These are phyloP conservation scores for Hydrozoanthus gracilis DNA, from an alignment of 92 coral and sea anemone genomes.

Conservation along the genomic window DNA sequence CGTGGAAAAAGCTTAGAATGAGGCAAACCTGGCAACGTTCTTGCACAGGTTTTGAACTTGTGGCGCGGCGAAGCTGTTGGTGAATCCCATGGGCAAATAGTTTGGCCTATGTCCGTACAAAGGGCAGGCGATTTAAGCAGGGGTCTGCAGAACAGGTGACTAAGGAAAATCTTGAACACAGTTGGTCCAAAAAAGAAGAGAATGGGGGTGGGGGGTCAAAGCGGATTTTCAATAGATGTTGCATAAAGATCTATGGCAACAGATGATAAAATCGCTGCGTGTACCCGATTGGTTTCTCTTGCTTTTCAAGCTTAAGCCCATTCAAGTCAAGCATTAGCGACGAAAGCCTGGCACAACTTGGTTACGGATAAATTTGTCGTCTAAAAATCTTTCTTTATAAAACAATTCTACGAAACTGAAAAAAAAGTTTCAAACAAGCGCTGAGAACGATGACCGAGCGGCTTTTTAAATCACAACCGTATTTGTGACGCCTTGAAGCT, in stretches of 20 bases:
- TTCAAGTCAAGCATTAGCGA: neutral
- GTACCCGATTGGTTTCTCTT: slow-evolving; percentile 1
- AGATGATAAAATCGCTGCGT: neutral
- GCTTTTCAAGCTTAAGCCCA: neutral
- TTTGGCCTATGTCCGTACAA: neutral
- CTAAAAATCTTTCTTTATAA: neutral
- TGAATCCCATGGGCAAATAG: neutral
- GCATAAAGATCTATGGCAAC: neutral
- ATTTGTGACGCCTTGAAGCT: too few relatives aligned
- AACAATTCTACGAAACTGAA: neutral
- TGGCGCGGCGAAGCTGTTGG: neutral
- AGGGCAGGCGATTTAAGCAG: neutral
- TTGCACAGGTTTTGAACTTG: neutral
- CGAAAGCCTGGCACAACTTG: neutral
- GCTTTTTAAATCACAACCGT: too few relatives aligned
- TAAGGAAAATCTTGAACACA: neutral
- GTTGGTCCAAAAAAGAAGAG: neutral
- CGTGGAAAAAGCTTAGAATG: slow-evolving; percentile 5
- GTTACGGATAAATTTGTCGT: neutral
- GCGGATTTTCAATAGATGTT: neutral
- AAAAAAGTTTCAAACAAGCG: too few relatives aligned
- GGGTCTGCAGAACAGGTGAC: neutral
- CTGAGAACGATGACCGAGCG: too few relatives aligned
- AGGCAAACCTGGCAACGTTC: neutral
- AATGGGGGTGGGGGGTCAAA: neutral